Evolutionary conservation across 2,113 vertebrate species (phyloP).

Genomic region (Microtus montanus): DNA sequence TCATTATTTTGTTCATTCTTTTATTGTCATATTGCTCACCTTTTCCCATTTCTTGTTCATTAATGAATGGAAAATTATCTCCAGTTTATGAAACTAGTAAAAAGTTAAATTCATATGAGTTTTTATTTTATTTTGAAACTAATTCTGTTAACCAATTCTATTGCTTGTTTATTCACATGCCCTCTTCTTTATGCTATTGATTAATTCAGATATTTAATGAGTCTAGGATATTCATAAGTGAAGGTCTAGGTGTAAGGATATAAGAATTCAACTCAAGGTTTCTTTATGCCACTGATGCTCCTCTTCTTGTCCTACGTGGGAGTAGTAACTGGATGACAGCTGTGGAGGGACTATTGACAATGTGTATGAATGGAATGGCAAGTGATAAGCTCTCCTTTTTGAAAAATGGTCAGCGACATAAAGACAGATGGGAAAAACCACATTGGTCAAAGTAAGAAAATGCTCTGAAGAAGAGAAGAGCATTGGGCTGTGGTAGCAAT

Average conservation of each 20-base stretch:
- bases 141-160: neutral
- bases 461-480: neutral
- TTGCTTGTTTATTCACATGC: neutral
- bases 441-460: neutral
- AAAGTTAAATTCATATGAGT: neutral
- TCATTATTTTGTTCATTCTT: neutral
- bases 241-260: neutral
- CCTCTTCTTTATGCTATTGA: neutral
- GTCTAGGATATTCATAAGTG: neutral
- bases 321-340: neutral
- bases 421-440: neutral
- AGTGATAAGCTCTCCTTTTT: neutral
- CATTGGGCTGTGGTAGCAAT: neutral
- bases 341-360: accelerated
- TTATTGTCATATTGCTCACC: neutral
- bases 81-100: neutral
- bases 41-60: neutral
- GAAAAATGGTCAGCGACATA: neutral
- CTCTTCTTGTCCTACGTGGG: neutral
- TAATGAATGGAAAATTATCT: neutral
- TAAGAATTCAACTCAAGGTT: neutral
- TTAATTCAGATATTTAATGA: neutral
- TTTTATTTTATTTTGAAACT: constrained; percentile 15
- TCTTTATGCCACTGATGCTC: neutral
- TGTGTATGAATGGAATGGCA: neutral